phyloP scores from a whole-genome alignment of 1,140 invertebrate species.

The Mercenaria mercenaria region DNA sequence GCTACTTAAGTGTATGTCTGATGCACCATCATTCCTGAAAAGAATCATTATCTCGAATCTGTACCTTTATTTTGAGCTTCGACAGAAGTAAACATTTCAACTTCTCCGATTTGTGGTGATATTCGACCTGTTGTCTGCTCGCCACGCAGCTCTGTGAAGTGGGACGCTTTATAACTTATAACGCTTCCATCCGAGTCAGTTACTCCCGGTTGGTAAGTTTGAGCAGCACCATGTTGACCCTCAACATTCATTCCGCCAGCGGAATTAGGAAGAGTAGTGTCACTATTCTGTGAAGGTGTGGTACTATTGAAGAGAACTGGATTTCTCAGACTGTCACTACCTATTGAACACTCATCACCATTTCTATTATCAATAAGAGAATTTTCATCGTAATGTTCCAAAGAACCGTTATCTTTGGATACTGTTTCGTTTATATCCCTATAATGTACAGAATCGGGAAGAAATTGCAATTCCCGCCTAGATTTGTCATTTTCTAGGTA shows the following conservation, averaged over 20 bases:
- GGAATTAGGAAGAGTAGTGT: conserved; percentile 15
- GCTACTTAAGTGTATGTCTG: too few relatives aligned
- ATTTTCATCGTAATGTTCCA: conserved; percentile 31
- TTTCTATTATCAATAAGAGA: not conserved
- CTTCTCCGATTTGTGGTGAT: conserved; percentile 52
- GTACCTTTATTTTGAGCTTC: not conserved
- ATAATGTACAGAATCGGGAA: conserved; percentile 27
- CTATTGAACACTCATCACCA: conserved; percentile 46
- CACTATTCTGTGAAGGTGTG: not conserved
- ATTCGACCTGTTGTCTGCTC: conserved; percentile 46
- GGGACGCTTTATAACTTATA: conserved; percentile 48
- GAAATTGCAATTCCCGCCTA: conserved; percentile 48
- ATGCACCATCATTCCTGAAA: not conserved
- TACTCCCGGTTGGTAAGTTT: not conserved
- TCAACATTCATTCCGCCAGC: conserved; percentile 49
- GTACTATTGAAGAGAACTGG: not conserved
- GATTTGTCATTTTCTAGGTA: conserved; percentile 52
- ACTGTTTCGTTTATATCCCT: not conserved
- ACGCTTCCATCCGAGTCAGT: not conserved
- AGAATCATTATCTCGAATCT: not conserved
- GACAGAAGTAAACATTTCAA: conserved; percentile 17
- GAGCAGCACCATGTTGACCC: not conserved
- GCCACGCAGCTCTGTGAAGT: conserved; percentile 30
- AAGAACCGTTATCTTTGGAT: conserved; percentile 30
- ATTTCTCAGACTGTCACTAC: conserved; percentile 48